Evolutionary conservation across 1,140 invertebrate genomes (phyloP).

Genomic region (Brachionus calyciflorus): DNA sequence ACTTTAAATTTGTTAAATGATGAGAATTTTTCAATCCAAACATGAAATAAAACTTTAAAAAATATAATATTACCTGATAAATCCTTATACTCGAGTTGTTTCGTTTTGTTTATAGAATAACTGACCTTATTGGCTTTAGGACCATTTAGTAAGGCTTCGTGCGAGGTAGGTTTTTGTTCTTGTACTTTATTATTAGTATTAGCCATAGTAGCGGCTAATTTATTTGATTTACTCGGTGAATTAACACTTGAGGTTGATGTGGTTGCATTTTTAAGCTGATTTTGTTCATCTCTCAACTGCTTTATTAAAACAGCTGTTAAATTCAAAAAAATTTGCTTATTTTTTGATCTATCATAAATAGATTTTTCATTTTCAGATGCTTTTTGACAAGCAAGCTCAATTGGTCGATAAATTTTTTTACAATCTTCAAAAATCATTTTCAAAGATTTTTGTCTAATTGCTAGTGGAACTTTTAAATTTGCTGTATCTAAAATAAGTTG

Average conservation of each 20-base stretch:
- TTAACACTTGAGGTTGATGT: background rate
- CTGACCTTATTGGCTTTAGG: background rate
- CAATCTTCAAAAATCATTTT: constrained; percentile 39
- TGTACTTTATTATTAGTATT: background rate
- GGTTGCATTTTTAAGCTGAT: background rate
- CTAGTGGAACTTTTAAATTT: background rate
- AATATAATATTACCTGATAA: background rate
- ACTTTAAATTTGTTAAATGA: no score
- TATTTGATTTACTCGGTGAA: background rate
- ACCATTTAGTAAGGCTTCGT: constrained; percentile 3
- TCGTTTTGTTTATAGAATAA: background rate
- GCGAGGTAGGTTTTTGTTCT: background rate
- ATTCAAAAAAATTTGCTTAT: constrained; percentile 40
- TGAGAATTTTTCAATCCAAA: no score
- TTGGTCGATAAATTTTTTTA: background rate
- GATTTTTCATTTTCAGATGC: constrained; percentile 35
- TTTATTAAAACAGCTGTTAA: constrained; percentile 18
- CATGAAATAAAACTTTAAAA: no score
- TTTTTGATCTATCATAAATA: constrained; percentile 40
- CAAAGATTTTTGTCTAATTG: constrained; percentile 18
- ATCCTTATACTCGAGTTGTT: background rate
- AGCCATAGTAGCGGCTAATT: no score
- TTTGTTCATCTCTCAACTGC: background rate
- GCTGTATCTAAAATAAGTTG: constrained; percentile 5
- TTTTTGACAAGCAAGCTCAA: constrained; percentile 37